Percentiles rank a stretch among this genome's conserved stretches.
These are phyloP conservation scores for Mactromeris polynyma DNA, from an alignment of 2,888 invertebrate species.

Conservation along the genomic window DNA sequence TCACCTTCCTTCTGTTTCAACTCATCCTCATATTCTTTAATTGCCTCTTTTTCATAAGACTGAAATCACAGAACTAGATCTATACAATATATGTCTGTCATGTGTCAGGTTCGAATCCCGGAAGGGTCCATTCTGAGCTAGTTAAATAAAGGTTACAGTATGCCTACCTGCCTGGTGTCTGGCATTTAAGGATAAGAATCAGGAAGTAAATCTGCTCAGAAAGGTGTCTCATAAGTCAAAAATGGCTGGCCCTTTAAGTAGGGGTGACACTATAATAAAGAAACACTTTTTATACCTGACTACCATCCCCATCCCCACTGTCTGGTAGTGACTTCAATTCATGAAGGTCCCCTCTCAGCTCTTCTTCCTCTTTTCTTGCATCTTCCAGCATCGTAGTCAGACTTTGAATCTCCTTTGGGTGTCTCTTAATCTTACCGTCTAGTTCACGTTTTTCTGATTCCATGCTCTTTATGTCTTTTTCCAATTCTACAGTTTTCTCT, in stretches of 20 bases:
- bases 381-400: slow-evolving; percentile 44
- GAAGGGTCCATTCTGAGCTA: no score
- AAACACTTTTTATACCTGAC: no score
- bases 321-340: slow-evolving; percentile 54
- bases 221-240: no score
- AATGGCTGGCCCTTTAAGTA: no score
- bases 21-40: slow-evolving; percentile 60
- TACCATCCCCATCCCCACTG: slow-evolving; percentile 19
- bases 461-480: slow-evolving; percentile 55
- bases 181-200: no score
- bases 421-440: slow-evolving; percentile 30
- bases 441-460: slow-evolving; percentile 58
- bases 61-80: no score
- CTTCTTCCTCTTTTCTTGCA: slow-evolving; percentile 52
- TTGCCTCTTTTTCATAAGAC: slow-evolving; percentile 44
- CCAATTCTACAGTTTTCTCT: slow-evolving; percentile 52
- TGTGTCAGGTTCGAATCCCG: no score
- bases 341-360: slow-evolving; percentile 56
- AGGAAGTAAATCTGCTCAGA: no score
- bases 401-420: slow-evolving; percentile 32
- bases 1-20: slow-evolving; percentile 47
- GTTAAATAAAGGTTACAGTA: no score
- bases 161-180: no score
- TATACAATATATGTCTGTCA: no score
- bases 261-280: no score